phyloP scores from a whole-genome alignment of 1,140 invertebrate genomes.

The Megathymus violae region DNA sequence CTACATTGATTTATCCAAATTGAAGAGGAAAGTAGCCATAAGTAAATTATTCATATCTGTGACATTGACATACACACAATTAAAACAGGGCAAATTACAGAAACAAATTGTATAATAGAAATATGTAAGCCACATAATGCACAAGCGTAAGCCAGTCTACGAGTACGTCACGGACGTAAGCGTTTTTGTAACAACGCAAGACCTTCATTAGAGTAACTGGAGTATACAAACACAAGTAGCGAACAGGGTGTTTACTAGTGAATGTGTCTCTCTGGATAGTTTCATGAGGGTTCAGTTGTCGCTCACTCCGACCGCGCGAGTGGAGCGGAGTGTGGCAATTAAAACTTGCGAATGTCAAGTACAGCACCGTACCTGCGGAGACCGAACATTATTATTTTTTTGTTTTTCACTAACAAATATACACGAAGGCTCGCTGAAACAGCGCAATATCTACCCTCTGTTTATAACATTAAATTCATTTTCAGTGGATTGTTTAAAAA shows the following conservation, averaged over 20 bases:
- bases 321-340: constrained; percentile 73
- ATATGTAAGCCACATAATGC: constrained; percentile 15
- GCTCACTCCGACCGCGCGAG: constrained; percentile 55
- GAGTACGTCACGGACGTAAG: constrained; percentile 6
- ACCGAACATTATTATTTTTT: constrained; percentile 70
- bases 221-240: constrained; percentile 43
- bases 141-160: neutral
- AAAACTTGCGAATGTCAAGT: constrained; percentile 81
- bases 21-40: too few relatives aligned
- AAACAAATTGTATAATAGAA: too few relatives aligned
- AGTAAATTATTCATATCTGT: too few relatives aligned
- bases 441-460: constrained; percentile 9
- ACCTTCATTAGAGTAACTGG: constrained; percentile 60
- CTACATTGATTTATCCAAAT: too few relatives aligned
- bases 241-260: constrained; percentile 52
- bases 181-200: constrained; percentile 46
- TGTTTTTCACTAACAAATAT: constrained; percentile 63
- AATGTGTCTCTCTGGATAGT: constrained; percentile 54
- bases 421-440: constrained; percentile 17
- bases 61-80: too few relatives aligned
- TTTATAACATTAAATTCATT: neutral
- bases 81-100: too few relatives aligned
- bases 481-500: neutral
- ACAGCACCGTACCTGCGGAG: constrained; percentile 55
- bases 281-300: constrained; percentile 58